Conservation (phyloP, 2,888 invertebrate species). For the Cheilosia variabilis region DNA sequence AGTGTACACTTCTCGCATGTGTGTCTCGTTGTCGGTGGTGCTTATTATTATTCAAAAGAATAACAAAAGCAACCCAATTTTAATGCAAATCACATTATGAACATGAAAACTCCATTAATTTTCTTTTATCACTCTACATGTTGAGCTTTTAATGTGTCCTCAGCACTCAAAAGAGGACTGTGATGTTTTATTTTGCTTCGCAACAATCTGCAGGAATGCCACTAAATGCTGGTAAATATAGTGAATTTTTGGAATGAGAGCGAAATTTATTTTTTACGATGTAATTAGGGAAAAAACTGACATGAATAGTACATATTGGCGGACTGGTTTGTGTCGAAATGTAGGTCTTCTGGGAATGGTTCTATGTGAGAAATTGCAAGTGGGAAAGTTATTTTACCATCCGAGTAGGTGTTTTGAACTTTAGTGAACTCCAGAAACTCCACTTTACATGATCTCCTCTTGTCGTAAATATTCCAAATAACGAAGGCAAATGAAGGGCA, state of each 20-base stretch:
- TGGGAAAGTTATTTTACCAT: too few relatives aligned
- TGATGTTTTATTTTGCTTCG: neutral
- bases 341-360: too few relatives aligned
- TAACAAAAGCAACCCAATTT: conserved; percentile 36
- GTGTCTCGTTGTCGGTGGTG: neutral
- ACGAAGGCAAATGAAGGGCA: too few relatives aligned
- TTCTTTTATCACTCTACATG: conserved; percentile 73
- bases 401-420: too few relatives aligned
- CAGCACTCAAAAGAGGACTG: neutral
- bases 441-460: too few relatives aligned
- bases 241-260: conserved; percentile 2
- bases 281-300: conserved; percentile 21
- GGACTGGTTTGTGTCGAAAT: neutral
- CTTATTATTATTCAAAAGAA: conserved; percentile 17
- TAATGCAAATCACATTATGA: conserved; percentile 81
- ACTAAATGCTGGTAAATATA: neutral
- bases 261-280: conserved; percentile 33
- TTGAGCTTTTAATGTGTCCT: conserved; percentile 28
- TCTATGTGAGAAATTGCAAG: too few relatives aligned
- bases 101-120: conserved; percentile 82
- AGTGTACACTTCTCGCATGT: too few relatives aligned
- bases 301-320: conserved; percentile 25
- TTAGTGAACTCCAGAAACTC: too few relatives aligned
- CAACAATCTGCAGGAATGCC: conserved; percentile 11
- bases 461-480: too few relatives aligned